Percentiles rank a stretch among this genome's conserved stretches.
Evolutionary conservation across 2,888 invertebrate species (phyloP).

Genomic region (Meteorus cinctellus): DNA sequence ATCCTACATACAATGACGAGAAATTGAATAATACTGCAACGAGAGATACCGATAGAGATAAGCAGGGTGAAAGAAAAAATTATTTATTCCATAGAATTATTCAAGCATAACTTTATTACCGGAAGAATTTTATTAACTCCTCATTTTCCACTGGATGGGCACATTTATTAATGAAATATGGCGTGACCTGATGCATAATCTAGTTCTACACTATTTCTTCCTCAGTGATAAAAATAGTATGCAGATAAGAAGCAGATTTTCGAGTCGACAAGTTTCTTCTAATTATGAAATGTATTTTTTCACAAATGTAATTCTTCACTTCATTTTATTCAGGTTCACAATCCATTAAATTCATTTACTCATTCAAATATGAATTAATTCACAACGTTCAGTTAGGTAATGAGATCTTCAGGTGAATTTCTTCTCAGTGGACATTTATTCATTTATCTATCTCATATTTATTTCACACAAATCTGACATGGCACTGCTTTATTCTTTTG

Average conservation of each 20-base stretch:
- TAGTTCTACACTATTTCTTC: neutral
- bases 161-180: slow-evolving; percentile 21
- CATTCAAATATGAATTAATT: slow-evolving; percentile 24
- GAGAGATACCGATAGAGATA: slow-evolving; percentile 6
- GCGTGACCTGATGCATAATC: neutral
- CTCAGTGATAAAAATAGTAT: slow-evolving; percentile 3
- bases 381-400: slow-evolving; percentile 15
- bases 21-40: slow-evolving; percentile 37
- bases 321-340: neutral
- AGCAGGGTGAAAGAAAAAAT: slow-evolving; percentile 25
- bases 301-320: neutral
- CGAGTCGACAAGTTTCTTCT: neutral
- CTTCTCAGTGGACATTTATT: neutral
- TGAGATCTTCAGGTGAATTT: slow-evolving; percentile 31
- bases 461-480: neutral
- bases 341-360: neutral
- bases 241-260: neutral
- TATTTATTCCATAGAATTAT: slow-evolving; percentile 39
- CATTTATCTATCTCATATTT: slow-evolving; percentile 26
- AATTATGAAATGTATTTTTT: neutral
- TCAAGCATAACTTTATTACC: slow-evolving; percentile 24
- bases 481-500: neutral
- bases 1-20: slow-evolving; percentile 20
- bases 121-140: slow-evolving; percentile 29
- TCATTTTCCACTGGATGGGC: slow-evolving; percentile 9